Percentiles rank a stretch among this genome's conserved stretches.
These are phyloP conservation scores for Taeniopygia guttata DNA, from an alignment of 2,797 vertebrate species.

Conservation along the genomic window DNA sequence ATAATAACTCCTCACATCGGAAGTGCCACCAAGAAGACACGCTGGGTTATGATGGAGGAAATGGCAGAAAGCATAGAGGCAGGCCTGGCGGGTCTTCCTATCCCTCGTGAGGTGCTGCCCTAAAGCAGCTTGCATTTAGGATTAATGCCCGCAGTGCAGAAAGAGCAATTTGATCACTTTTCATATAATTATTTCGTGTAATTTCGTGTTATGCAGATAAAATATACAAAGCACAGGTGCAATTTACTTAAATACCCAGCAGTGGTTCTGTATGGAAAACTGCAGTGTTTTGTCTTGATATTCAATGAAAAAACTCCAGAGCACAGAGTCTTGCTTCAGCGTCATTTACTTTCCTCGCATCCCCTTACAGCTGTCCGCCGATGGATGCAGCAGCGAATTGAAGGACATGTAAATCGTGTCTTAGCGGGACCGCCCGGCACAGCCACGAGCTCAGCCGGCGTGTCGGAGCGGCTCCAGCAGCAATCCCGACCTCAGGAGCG, in stretches of 20 bases:
- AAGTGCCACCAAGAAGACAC: constrained; percentile 71
- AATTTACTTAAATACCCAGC: background rate
- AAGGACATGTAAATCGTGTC: accelerated
- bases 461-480: background rate
- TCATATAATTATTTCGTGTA: background rate
- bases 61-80: constrained; percentile 76
- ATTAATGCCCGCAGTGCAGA: background rate
- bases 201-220: background rate
- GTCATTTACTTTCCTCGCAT: background rate
- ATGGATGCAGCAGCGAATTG: accelerated
- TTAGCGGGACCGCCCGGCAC: accelerated
- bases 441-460: background rate
- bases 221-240: background rate
- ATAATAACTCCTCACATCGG: constrained; percentile 79
- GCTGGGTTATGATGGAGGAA: constrained; percentile 66
- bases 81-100: constrained; percentile 21
- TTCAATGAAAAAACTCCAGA: background rate
- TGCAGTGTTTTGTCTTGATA: background rate
- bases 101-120: constrained; percentile 51
- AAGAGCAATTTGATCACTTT: background rate
- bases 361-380: background rate
- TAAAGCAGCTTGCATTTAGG: background rate
- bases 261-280: background rate
- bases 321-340: background rate
- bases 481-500: accelerated